Base-by-base conservation (phyloP, 2,113 vertebrate genomes). In the Hemibagrus wyckioides region DNA sequence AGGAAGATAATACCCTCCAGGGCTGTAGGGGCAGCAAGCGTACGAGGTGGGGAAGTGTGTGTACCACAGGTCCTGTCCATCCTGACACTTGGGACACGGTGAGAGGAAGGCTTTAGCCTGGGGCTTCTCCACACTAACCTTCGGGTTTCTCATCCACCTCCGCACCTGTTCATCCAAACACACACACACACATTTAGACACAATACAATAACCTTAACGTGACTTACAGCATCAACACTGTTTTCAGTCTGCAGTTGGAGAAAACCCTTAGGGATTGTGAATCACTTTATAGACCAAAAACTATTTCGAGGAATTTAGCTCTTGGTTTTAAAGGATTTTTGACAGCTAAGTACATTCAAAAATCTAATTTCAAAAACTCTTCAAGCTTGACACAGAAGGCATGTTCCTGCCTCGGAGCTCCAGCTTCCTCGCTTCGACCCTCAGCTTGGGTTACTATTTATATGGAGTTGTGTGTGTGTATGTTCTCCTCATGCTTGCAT, bases 71-170 rank as follows among this genome's bases (percentile, higher is more conserved):
- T 97, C 96, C 0, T 97, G 92, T 5, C 96, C 94, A 86, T 95
- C 94, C 0, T 96, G 94, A 87, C 97, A 95, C 89, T 95, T 94
- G 21, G 96, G 91, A 69, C 95, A 96, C 0, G 97, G 90, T 86
- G 96, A 97, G 89, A 96, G 95, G 88, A 96, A 93, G 67, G 91
- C 92, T 91, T 96, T 90, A 0, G 95, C 95, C 77, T 96, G 95
- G 82, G 96, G 94, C 90, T 98, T 98, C 90, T 99, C 98, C 90
- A 94, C 93, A 1, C 92, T 97, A 86, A 97, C 96, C 93, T 98
- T 96, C 0, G 98, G 97, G 90, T 95, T 98, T 77, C 97, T 96
- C 94, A 99, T 99, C 98, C 98, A 99, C 92, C 97, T 93, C 75
- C 97, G 96, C 85, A 99, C 98, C 98, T 99, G 92, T 67, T 33